Evolutionary conservation across 2,113 vertebrate species (phyloP).

Genomic region (Pygoscelis adeliae): DNA sequence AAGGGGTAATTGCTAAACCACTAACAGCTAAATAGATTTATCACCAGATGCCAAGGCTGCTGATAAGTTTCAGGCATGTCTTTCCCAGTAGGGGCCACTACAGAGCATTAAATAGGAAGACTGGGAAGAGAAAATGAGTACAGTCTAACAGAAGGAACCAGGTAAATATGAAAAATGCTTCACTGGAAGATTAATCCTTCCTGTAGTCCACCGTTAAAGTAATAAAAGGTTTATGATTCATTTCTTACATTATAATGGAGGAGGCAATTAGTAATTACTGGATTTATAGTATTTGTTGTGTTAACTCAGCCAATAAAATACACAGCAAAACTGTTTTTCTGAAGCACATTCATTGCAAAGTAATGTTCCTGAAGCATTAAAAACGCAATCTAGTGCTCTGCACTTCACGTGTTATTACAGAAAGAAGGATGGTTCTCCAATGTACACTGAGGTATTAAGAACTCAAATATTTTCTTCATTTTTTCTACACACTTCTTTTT

Average conservation of each 20-base stretch:
- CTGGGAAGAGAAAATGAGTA: slow-evolving; percentile 37
- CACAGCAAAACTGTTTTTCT: slow-evolving; percentile 42
- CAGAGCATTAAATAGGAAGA: slow-evolving; percentile 56
- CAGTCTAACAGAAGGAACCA: slow-evolving; percentile 46
- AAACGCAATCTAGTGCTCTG: neutral
- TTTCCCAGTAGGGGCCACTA: slow-evolving; percentile 67
- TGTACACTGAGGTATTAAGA: slow-evolving; percentile 28
- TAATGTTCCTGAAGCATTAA: slow-evolving; percentile 39
- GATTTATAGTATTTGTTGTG: slow-evolving; percentile 81
- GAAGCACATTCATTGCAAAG: slow-evolving; percentile 25
- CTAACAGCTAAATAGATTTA: slow-evolving; percentile 65
- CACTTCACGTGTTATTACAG: neutral
- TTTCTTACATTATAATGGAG: slow-evolving; percentile 78
- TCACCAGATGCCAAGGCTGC: slow-evolving; percentile 59
- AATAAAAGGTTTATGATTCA: slow-evolving; percentile 79
- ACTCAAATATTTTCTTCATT: slow-evolving; percentile 18
- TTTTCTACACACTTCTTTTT: neutral
- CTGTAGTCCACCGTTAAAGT: slow-evolving; percentile 68
- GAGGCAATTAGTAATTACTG: slow-evolving; percentile 80
- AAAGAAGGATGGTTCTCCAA: slow-evolving; percentile 3
- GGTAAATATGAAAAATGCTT: slow-evolving; percentile 71
- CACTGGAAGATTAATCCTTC: slow-evolving; percentile 72
- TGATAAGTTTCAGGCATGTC: slow-evolving; percentile 44
- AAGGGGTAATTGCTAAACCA: slow-evolving; percentile 61
- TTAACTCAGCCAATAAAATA: slow-evolving; percentile 77